Base-by-base conservation (phyloP, 1,140 invertebrate species). In the Dendrolimus punctatus region DNA sequence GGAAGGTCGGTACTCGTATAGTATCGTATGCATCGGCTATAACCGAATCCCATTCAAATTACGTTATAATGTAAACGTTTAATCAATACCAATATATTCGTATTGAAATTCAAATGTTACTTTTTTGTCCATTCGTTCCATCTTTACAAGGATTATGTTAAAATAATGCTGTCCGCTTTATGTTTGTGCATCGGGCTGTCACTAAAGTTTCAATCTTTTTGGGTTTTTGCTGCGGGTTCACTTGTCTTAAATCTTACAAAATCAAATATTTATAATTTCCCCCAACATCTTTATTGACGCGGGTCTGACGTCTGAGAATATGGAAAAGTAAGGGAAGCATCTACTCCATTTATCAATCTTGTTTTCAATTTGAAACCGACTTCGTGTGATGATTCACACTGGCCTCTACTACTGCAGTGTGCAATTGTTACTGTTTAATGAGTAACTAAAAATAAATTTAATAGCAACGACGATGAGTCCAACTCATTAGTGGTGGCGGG, bases 141-240 rank as follows among this genome's bases (percentile, higher is more conserved):
- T 76, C 64, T 75, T 71, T 76, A 81, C 79, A 82, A 81, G 80
- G 80, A 82, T 85, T 85, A 85, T 84, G 82, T 72, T 84, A 85
- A 85, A 82, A 85, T 79, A 80, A 84, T 82, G 58, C 79, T 77
- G 80, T 72, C 76, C 66, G 72, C 73, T 76, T 74, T 73, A 76
- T 81, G 77, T 83, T 80, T 83, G 80, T 86, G 83, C 80, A 83
- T 86, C 76, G 62, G 60, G 61, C 74, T 81, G 83, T 82, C 83
- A 77, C 73, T 85, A 82, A 82, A 80, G 76, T 83, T 78, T 86
- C 83, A 86, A 86, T 84, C 77, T 55, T 55, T 66, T 66, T 76
- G 71, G 71, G 78, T 86, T 83, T 83, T 82, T 82, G 80, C 66
- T 64, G 71, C 73, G 56, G 64, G 67, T 72, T 67, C 73, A 77